Evolutionary conservation across 2,888 invertebrate genomes (phyloP), one percentile per base, ranked within the genome.

Genomic region (Heterodera filipjevi): DNA sequence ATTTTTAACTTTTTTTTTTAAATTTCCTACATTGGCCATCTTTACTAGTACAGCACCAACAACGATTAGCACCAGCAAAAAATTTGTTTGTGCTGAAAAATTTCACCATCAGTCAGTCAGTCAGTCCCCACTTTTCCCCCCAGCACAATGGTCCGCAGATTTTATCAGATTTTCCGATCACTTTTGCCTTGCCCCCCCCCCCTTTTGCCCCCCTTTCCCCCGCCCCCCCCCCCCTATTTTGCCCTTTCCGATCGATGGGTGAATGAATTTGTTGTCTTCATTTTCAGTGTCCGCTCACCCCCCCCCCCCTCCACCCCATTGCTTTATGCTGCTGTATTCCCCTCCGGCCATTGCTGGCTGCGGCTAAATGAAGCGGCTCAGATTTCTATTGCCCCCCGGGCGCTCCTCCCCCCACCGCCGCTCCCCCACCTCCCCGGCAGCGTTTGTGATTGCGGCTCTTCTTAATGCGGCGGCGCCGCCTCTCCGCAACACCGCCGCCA

Each of bases 151-250:
- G n/a, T 66, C n/a, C 66, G 8, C 46, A 14, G 53, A 53, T 53
- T 22, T 53, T 53, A 53, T 53, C 53, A 53, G 53, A 53, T 53
- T 53, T 53, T 53, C 53, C 19, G 53, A 53, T 53, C 53, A 53
- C 53, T 53, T 66, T 27, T 6, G 14, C 39, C 39, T 39, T 39
- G 5, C 39, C 39, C 39, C 39, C 39, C 39, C 39, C 39, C 39
- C 2, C 6, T 12, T 39, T n/a, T n/a, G n/a, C 64, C 30, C 64
- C 64, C 30, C 27, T 1, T 10, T 10, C n/a, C n/a, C n/a, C n/a
- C n/a, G n/a, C n/a, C 39, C 39, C 39, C 39, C 39, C 39, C 39
- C 39, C 39, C 2, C 6, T 12, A 10, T 16, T 32, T 33, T 33
- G 66, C 27, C 66, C 66, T 33, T 66, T 30, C 32, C n/a, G n/a